phyloP scores from a whole-genome alignment of 2,888 invertebrate genomes.

The Salpingus planirostris region DNA sequence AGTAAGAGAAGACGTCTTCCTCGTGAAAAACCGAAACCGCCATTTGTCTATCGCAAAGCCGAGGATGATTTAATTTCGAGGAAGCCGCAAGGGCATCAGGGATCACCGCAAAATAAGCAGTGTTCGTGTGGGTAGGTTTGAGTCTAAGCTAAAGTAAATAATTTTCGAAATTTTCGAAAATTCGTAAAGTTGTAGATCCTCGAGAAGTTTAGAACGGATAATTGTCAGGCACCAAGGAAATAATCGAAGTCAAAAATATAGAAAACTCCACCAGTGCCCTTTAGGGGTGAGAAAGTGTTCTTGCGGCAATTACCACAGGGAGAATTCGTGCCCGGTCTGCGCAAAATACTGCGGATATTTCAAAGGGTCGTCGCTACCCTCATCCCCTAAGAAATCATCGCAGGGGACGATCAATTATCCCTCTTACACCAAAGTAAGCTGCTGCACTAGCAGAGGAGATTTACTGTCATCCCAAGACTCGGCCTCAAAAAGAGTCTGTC shows the following conservation, averaged over 20 bases:
- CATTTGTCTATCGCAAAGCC: constrained; percentile 23
- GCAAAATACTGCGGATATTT: constrained; percentile 11
- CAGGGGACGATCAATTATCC: background rate
- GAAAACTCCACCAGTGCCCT: too few relatives aligned
- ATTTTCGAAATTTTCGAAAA: constrained; percentile 1
- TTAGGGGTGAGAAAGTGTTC: constrained; percentile 3
- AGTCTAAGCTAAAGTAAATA: background rate
- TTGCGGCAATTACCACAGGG: constrained; percentile 7
- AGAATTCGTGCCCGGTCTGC: constrained; percentile 10
- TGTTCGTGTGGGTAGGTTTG: too few relatives aligned
- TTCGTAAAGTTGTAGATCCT: constrained; percentile 5
- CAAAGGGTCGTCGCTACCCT: constrained; percentile 1
- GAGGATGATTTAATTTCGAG: constrained; percentile 20
- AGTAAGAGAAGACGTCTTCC: constrained; percentile 13
- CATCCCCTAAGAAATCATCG: constrained; percentile 2
- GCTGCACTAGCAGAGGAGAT: too few relatives aligned
- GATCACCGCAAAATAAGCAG: too few relatives aligned
- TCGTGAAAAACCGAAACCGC: constrained; percentile 14
- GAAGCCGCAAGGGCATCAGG: constrained; percentile 7
- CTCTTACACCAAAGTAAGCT: too few relatives aligned
- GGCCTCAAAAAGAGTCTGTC: too few relatives aligned
- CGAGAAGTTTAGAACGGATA: constrained; percentile 4
- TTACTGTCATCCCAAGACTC: too few relatives aligned
- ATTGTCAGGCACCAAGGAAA: too few relatives aligned
- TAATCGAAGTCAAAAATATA: too few relatives aligned